Evolutionary conservation across 2,888 invertebrate species (phyloP).

Genomic region (Cyclophora albipunctata): DNA sequence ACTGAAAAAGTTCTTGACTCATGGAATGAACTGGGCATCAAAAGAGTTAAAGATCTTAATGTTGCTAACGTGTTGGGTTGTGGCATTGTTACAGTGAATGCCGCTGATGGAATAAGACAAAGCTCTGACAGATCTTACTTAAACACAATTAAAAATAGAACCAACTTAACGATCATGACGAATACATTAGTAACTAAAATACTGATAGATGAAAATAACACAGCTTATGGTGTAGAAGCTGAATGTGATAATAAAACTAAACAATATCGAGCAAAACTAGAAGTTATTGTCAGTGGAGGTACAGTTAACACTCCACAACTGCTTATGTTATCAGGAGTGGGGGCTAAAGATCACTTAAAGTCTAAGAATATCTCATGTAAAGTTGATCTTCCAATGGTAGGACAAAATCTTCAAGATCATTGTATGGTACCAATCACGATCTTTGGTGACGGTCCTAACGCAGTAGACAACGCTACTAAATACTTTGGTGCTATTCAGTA

Average conservation of each 20-base stretch:
- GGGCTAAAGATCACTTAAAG: conserved; percentile 42
- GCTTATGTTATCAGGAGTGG: conserved; percentile 22
- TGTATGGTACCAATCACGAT: conserved; percentile 47
- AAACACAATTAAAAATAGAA: conserved; percentile 23
- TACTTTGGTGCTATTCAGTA: conserved; percentile 58
- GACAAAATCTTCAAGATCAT: conserved; percentile 74
- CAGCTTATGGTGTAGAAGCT: conserved; percentile 16
- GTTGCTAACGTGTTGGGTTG: conserved; percentile 59
- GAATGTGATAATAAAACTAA: conserved; percentile 3
- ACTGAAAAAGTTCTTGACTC: conserved; percentile 40
- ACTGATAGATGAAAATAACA: conserved; percentile 9
- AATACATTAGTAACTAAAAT: conserved; percentile 12
- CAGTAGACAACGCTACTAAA: conserved; percentile 23
- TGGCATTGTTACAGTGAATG: conserved; percentile 57
- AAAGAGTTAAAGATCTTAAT: conserved; percentile 50
- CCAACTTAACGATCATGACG: conserved; percentile 12
- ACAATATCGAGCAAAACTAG: conserved; percentile 14
- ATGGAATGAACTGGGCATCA: conserved; percentile 60
- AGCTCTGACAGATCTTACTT: conserved; percentile 77
- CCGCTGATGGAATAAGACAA: conserved; percentile 57
- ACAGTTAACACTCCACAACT: conserved; percentile 50
- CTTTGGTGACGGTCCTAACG: conserved; percentile 34
- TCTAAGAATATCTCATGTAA: conserved; percentile 45
- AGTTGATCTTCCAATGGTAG: conserved; percentile 60
- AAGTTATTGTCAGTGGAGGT: conserved; percentile 55